These are phyloP conservation scores for Rhodinocichla rosea DNA, from an alignment of 2,113 vertebrate genomes.

Conservation along the genomic window DNA sequence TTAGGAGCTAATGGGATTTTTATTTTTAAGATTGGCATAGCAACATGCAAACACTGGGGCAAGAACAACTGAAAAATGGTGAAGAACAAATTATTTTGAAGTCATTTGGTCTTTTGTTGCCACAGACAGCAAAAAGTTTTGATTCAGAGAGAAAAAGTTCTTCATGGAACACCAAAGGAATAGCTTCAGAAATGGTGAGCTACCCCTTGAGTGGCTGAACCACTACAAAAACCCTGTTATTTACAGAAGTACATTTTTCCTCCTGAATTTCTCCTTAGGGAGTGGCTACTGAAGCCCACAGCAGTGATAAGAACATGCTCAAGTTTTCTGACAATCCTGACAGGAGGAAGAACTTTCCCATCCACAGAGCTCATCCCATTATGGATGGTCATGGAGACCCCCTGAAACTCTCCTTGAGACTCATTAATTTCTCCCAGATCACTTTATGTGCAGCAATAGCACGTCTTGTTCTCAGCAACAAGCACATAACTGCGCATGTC, in stretches of 20 bases:
- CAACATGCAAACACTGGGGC: fast-evolving
- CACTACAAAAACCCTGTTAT: not conserved
- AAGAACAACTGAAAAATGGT: not conserved
- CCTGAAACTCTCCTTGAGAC: not conserved
- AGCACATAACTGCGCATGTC: fast-evolving
- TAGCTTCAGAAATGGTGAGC: not conserved
- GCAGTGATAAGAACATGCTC: not conserved
- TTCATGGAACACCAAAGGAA: not conserved
- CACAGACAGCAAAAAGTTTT: not conserved
- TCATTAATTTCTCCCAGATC: not conserved
- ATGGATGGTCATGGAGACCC: not conserved
- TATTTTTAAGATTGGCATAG: not conserved
- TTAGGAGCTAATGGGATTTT: not conserved
- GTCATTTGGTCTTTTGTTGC: not conserved
- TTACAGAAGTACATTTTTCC: not conserved
- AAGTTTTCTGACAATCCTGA: not conserved
- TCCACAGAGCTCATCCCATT: not conserved
- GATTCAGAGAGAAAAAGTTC: not conserved
- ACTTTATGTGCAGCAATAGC: not conserved
- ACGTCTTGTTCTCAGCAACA: not conserved
- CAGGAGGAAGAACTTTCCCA: not conserved
- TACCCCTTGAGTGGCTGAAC: not conserved
- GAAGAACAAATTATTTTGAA: not conserved
- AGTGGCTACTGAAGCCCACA: not conserved
- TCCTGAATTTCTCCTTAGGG: not conserved